Evolutionary conservation across 1,140 invertebrate species (phyloP).

Genomic region (Tetranychus cinnabarinus): DNA sequence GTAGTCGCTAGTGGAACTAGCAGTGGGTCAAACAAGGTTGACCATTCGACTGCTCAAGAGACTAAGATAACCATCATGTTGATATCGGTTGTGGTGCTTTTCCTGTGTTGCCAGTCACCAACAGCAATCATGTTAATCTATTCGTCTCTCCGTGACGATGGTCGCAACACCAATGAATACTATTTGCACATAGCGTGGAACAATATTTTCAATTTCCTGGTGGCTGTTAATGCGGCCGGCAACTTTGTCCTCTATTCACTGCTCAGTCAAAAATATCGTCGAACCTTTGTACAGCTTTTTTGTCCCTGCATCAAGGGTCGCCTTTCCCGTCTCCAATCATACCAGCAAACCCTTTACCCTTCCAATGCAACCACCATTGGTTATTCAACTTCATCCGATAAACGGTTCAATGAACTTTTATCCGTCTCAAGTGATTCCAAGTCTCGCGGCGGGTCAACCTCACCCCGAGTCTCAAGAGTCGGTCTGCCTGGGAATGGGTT

Average conservation of each 20-base stretch:
- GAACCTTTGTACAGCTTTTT: slow-evolving; percentile 39
- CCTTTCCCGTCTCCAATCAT: not conserved
- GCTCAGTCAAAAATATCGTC: slow-evolving; percentile 45
- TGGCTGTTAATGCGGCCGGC: slow-evolving; percentile 37
- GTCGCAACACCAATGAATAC: slow-evolving; percentile 17
- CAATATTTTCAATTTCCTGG: slow-evolving; percentile 45
- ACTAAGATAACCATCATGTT: slow-evolving; percentile 48
- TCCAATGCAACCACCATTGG: not conserved
- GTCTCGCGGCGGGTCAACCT: too few species aligned
- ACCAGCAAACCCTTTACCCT: not conserved
- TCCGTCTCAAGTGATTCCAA: too few species aligned
- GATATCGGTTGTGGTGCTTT: slow-evolving; percentile 45
- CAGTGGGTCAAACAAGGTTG: not conserved
- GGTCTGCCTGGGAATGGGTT: too few species aligned
- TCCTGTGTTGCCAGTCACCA: slow-evolving; percentile 44
- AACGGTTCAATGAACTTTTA: too few species aligned
- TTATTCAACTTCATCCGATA: not conserved
- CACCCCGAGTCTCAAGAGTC: too few species aligned
- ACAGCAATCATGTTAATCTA: slow-evolving; percentile 32
- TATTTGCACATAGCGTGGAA: slow-evolving; percentile 29
- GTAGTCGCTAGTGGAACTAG: not conserved
- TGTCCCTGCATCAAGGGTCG: slow-evolving; percentile 21
- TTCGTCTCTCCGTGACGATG: slow-evolving; percentile 23
- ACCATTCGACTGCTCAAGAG: slow-evolving; percentile 28
- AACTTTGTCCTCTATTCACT: slow-evolving; percentile 56